Base-by-base conservation (phyloP, 2,113 vertebrate genomes). In the Archocentrus centrarchus region DNA sequence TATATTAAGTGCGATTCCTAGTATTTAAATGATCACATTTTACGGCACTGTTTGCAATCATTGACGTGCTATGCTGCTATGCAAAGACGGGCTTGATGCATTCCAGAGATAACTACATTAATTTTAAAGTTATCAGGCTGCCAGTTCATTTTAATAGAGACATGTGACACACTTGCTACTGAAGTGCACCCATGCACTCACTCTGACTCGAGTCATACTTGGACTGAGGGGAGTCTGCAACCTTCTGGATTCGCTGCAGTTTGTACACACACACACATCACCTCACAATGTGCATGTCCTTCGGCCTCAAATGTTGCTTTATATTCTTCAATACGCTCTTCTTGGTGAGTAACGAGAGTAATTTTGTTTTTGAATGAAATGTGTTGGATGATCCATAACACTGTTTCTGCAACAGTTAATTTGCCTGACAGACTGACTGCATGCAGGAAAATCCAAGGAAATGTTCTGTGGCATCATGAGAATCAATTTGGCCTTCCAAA, bases 261-360 rank as follows among this genome's bases (percentile, higher is more conserved):
- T 57, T n/a, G 24, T n/a, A n/a, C 24, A 27, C 27, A 27, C 3
- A 30, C 27, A 32, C 68, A 73, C 18, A 73, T 24, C 18, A 22
- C 7, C 2, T 77, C 24, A 86, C 30, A n/a, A 89, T 93, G 82
- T 70, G 61, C 57, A 0, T 1, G 0, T 57, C 2, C 10, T 88
- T 84, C 82, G 7, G 63, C 70, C 2, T 77, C 55, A 90, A 86
- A 80, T 89, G 85, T 24, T 60, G 58, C 2, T 91, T 93, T 8
- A 5, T 93, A 73, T 89, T 84, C 64, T 91, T 93, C 84, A 91
- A 86, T 15, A 0, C 11, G 0, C 2, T 91, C 7, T 86, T 93
- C 55, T 39, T 90, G 88, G 92, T 90, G 53, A 90, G 90, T 87
- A n/a, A 58, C 35, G 15, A n/a, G 30, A 64, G 17, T 11, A 10